phyloP scores from a whole-genome alignment of 1,140 invertebrate species.

The Dysdera silvatica region DNA sequence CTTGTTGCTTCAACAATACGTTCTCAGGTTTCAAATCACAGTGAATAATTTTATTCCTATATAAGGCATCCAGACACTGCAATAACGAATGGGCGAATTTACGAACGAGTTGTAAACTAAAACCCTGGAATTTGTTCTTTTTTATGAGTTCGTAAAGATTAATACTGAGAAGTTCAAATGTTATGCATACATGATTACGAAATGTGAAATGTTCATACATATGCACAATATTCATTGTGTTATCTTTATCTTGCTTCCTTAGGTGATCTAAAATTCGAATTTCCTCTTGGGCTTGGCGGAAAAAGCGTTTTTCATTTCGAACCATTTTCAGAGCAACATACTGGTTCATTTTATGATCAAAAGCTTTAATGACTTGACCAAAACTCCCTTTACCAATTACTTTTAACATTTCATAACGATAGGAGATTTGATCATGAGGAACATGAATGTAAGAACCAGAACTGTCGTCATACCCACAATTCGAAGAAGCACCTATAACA shows the following conservation, averaged over 20 bases:
- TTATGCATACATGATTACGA: slow-evolving; percentile 98
- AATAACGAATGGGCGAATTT: slow-evolving; percentile 98
- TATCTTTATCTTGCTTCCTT: slow-evolving; percentile 92
- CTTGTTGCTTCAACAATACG: slow-evolving; percentile 95
- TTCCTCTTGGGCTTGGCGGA: slow-evolving; percentile 96
- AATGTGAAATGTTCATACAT: slow-evolving; percentile 98
- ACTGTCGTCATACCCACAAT: slow-evolving; percentile 91
- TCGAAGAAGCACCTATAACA: slow-evolving; percentile 72
- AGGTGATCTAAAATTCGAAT: slow-evolving; percentile 94
- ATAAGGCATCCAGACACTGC: slow-evolving; percentile 90
- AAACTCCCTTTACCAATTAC: slow-evolving; percentile 98
- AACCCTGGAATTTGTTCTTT: slow-evolving; percentile 99
- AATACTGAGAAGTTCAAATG: slow-evolving; percentile 95
- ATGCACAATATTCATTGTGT: slow-evolving; percentile 99
- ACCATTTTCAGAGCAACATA: slow-evolving; percentile 97
- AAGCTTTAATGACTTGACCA: slow-evolving; percentile 96
- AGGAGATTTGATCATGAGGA: slow-evolving; percentile 95
- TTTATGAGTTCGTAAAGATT: slow-evolving; percentile 99
- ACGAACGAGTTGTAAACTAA: slow-evolving; percentile 88
- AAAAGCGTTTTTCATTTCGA: slow-evolving; percentile 96
- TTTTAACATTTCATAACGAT: slow-evolving; percentile 92
- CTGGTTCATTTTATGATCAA: slow-evolving; percentile 90
- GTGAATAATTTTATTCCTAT: slow-evolving; percentile 97
- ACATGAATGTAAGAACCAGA: slow-evolving; percentile 96
- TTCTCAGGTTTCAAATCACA: slow-evolving; percentile 98